Evolutionary conservation across 2,113 vertebrate species (phyloP), one percentile per base, ranked within the genome.

Genomic region (Sylvia atricapilla): DNA sequence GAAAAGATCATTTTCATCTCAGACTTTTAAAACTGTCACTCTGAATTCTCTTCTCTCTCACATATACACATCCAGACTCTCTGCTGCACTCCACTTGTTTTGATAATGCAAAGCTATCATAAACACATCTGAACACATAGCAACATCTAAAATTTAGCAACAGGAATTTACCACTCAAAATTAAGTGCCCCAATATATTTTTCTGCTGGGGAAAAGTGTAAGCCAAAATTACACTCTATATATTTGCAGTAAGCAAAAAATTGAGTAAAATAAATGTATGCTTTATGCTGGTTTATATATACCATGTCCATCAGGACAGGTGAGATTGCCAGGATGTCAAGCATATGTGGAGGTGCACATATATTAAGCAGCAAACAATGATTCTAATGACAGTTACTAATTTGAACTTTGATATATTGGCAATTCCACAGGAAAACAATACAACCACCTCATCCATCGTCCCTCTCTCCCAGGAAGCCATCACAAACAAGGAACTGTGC

Each of bases 1-100:
- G 46, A 87, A 91, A 87, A 87, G 49, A 87, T 53, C 8, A 20
- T 85, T 96, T 95, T 80, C 39, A 66, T 31, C 49, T 91, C 89
- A 85, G 41, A 69, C 74, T 43, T 77, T 37, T 63, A 43, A 79
- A 83, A 73, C 4, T 84, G 53, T 83, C 60, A 30, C 67, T 82
- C 59, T 56, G 27, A 44, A 79, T 76, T 69, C 59, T 73, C 27
- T 58, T 78, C 75, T 69, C 60, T 35, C 59, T 79, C 70, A 18
- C 25, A 50, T 9, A 37, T 5, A 58, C 41, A 58, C 49, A 88
- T 16, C 13, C 55, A 93, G 70, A 63, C n/a, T 79, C 58, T 47
- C 23, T 60, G 78, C 50, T 90, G 50, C 23, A 47, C 43, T 81
- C 72, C 78, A 59, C 64, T 79, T 86, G 53, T 78, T 95, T 47